Conservation (phyloP, 1,140 invertebrate species). For the Gryllus bimaculatus region DNA sequence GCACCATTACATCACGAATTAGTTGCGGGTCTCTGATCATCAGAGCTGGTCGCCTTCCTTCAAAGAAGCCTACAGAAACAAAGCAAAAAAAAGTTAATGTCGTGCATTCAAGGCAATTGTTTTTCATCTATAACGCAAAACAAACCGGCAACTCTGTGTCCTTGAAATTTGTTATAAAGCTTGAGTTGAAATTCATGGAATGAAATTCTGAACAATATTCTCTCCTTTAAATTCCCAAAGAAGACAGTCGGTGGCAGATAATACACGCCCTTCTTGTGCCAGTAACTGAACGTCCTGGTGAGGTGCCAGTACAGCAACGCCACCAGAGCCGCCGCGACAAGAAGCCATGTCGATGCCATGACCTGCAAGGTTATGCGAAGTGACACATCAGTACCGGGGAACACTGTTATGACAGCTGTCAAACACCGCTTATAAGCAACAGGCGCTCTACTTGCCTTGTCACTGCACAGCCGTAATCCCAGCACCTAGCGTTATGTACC, state of each 20-base stretch:
- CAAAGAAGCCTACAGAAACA: conserved; percentile 34
- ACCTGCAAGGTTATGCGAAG: too few relatives aligned
- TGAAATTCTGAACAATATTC: conserved; percentile 34
- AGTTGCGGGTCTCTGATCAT: conserved; percentile 41
- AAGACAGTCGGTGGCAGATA: conserved; percentile 25
- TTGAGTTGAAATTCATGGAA: conserved; percentile 38
- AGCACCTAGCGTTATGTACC: too few relatives aligned
- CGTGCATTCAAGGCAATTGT: neutral
- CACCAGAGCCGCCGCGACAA: neutral
- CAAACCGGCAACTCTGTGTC: conserved; percentile 38
- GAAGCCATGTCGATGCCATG: neutral
- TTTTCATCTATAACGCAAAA: neutral
- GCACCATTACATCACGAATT: conserved; percentile 42
- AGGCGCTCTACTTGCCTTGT: too few relatives aligned
- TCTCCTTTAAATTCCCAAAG: conserved; percentile 36
- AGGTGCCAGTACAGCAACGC: conserved; percentile 6
- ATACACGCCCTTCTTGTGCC: conserved; percentile 16
- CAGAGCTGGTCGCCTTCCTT: conserved; percentile 36
- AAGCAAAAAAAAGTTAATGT: neutral
- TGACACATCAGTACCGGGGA: too few relatives aligned
- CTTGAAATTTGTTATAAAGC: conserved; percentile 37
- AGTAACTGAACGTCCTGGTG: conserved; percentile 18
- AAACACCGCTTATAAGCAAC: too few relatives aligned
- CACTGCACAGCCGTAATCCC: too few relatives aligned
- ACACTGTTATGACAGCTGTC: too few relatives aligned